Evolutionary conservation across 2,113 vertebrate species (phyloP).

Genomic region (Triplophysa dalaica): DNA sequence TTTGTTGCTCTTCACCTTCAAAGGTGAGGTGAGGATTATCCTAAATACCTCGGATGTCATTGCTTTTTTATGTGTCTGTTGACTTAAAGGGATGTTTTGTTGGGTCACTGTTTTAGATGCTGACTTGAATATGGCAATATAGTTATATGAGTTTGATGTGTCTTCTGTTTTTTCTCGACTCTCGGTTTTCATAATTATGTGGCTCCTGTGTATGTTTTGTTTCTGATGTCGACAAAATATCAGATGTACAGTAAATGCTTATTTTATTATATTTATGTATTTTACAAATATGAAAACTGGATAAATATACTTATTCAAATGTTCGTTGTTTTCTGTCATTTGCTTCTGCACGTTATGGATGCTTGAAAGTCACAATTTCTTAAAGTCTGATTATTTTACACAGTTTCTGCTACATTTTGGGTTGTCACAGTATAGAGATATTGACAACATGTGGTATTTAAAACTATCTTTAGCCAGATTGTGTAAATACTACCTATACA

Average conservation of each 20-base stretch:
- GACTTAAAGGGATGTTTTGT: neutral
- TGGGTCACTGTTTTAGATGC: neutral
- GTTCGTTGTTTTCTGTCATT: constrained; percentile 62
- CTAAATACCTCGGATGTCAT: constrained; percentile 63
- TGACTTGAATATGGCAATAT: neutral
- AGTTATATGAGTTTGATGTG: constrained; percentile 8
- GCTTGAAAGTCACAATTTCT: no score
- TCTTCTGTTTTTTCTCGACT: constrained; percentile 16
- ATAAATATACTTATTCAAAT: constrained; percentile 58
- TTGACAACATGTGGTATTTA: no score
- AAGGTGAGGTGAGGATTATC: constrained; percentile 9
- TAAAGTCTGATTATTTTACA: no score
- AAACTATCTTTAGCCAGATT: no score
- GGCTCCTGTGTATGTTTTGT: constrained; percentile 55
- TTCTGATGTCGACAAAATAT: constrained; percentile 62
- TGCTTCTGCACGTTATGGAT: neutral
- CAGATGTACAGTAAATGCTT: constrained; percentile 66
- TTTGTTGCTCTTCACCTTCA: neutral
- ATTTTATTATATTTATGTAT: constrained; percentile 73
- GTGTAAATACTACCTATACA: no score
- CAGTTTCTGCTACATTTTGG: no score
- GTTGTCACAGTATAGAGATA: no score
- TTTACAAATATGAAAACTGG: constrained; percentile 62
- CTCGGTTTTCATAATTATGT: constrained; percentile 32
- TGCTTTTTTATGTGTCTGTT: constrained; percentile 9